Conservation (phyloP, 2,797 vertebrate species). For the Crocodylus rhombifer region DNA sequence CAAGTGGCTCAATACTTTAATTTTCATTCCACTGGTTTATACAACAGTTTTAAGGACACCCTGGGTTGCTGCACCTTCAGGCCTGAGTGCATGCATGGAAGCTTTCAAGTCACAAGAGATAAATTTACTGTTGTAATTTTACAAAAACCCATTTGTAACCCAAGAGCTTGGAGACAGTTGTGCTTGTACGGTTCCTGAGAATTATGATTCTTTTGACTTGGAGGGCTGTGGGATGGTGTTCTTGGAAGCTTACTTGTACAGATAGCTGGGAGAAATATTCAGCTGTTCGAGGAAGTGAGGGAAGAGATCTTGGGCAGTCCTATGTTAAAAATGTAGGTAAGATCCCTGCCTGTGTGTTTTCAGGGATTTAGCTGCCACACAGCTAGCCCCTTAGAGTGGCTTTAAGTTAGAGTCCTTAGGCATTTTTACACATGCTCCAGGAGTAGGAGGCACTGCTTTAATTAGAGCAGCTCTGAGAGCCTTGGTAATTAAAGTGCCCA, state of each 20-base stretch:
- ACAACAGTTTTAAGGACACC: background rate
- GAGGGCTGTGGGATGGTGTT: background rate
- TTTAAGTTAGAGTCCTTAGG: background rate
- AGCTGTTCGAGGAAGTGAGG: background rate
- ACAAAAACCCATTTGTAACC: fast-evolving
- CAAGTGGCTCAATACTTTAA: background rate
- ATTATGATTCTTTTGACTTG: background rate
- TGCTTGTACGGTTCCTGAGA: fast-evolving
- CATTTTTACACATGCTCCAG: no score
- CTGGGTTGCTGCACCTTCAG: background rate
- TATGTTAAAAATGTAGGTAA: background rate
- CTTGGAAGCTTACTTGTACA: background rate
- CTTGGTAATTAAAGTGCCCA: no score
- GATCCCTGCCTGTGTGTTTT: background rate
- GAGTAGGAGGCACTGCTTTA: no score
- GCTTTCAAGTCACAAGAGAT: background rate
- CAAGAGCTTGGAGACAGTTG: background rate
- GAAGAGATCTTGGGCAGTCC: background rate
- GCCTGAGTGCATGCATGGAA: background rate
- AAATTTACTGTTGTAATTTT: fast-evolving
- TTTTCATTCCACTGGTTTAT: background rate
- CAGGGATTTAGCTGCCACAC: background rate
- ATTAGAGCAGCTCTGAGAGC: no score
- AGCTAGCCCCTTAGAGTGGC: no score
- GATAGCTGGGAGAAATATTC: background rate